Conservation (phyloP, 2,797 vertebrate genomes). For the Apodemus agrarius region DNA sequence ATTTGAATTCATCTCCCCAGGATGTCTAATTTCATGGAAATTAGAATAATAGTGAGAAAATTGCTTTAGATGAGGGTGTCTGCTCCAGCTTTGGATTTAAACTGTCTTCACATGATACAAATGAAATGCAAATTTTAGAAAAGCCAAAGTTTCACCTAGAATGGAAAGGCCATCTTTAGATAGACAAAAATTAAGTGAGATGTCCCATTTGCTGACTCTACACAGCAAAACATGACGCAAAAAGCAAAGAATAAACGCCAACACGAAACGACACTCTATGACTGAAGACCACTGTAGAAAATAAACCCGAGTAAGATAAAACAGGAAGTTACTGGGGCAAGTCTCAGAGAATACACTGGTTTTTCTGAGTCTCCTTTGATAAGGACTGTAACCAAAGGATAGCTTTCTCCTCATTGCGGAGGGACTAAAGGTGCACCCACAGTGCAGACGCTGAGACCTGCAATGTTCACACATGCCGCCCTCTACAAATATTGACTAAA, state of each 20-base stretch:
- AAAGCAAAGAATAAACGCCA: conserved; percentile 45
- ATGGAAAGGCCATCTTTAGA: conserved; percentile 54
- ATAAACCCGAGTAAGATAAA: not conserved
- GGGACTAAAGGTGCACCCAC: not conserved
- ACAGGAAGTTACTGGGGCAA: not conserved
- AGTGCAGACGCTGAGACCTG: not conserved
- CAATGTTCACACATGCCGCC: not conserved
- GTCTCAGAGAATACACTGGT: not conserved
- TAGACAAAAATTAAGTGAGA: conserved; percentile 54
- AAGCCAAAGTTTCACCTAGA: conserved; percentile 54
- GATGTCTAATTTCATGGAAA: conserved; percentile 56
- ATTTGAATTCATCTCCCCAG: conserved; percentile 44
- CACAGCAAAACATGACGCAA: conserved; percentile 29
- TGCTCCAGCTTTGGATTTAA: conserved; percentile 56
- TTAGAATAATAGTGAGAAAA: conserved; percentile 48
- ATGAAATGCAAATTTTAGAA: conserved; percentile 66
- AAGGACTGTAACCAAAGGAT: not conserved
- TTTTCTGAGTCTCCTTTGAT: not conserved
- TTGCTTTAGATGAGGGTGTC: conserved; percentile 58
- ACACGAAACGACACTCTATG: not conserved
- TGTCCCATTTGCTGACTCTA: not conserved
- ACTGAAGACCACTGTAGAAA: not conserved
- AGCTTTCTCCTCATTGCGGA: not conserved
- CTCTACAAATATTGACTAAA: not conserved
- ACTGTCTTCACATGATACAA: conserved; percentile 68